phyloP scores from a whole-genome alignment of 2,113 vertebrate genomes.

The Caretta caretta region DNA sequence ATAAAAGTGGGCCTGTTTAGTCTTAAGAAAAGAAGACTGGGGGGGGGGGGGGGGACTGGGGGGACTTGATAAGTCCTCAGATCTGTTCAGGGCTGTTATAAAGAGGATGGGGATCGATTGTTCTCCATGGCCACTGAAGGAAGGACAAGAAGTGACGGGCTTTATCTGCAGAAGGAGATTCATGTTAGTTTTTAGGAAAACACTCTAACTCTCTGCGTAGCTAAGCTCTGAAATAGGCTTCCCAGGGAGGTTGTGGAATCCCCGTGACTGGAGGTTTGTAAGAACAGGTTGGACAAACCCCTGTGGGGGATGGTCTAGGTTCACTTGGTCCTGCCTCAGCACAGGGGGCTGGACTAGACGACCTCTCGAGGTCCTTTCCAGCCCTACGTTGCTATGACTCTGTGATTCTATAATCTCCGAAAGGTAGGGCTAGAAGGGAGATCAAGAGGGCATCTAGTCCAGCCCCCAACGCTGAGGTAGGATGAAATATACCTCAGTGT shows the following conservation, averaged over 20 bases:
- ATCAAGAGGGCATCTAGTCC: not conserved
- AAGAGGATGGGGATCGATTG: not conserved
- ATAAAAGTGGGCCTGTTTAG: not conserved
- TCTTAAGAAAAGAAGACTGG: not conserved
- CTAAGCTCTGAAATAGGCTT: not conserved
- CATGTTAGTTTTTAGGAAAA: not conserved
- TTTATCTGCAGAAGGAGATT: not conserved
- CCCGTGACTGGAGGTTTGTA: not conserved
- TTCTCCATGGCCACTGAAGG: not conserved
- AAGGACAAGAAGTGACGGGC: not conserved
- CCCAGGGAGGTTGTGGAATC: not conserved
- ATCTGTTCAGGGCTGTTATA: not conserved
- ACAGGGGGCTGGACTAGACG: not conserved
- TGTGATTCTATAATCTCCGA: not conserved
- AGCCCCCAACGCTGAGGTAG: not conserved
- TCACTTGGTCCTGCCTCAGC: not conserved
- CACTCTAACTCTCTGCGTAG: not conserved
- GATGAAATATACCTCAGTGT: too few species aligned
- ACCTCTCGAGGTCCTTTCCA: not conserved
- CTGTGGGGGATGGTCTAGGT: not conserved
- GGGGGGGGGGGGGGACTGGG: not conserved
- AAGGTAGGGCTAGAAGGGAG: not conserved
- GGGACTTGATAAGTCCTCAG: not conserved
- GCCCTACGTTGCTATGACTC: not conserved
- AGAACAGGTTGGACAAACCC: too few species aligned